phyloP scores from a whole-genome alignment of 2,113 vertebrate genomes.

The Epinephelus fuscoguttatus region DNA sequence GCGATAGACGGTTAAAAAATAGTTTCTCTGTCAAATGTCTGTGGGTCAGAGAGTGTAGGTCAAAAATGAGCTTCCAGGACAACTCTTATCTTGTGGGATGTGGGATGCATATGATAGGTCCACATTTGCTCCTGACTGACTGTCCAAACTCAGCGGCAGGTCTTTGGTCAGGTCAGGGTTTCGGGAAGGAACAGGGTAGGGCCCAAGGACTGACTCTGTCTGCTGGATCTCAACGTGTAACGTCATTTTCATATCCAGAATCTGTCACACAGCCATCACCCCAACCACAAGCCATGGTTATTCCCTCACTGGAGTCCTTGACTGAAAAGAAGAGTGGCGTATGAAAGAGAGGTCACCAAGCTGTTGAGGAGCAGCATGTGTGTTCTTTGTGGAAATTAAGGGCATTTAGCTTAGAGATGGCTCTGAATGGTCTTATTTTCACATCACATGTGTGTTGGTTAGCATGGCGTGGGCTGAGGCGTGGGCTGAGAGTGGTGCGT shows the following conservation, averaged over 20 bases:
- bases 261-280: neutral
- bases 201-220: conserved; percentile 2
- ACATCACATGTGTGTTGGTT: no score
- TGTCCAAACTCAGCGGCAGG: neutral
- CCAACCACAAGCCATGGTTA: neutral
- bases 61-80: conserved; percentile 5
- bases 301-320: neutral
- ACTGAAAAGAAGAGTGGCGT: neutral
- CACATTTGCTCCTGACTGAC: neutral
- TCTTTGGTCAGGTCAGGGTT: conserved; percentile 26
- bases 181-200: conserved; percentile 36
- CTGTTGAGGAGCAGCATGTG: neutral
- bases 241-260: conserved; percentile 31
- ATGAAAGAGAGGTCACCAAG: neutral
- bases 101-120: no score
- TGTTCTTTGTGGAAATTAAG: neutral
- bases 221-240: conserved; percentile 18
- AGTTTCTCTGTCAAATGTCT: conserved; percentile 24
- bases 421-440: neutral
- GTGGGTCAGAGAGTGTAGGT: neutral
- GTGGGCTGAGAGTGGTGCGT: neutral
- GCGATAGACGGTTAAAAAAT: conserved; percentile 52
- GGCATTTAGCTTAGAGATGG: neutral
- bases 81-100: conserved; percentile 23
- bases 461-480: no score